Percentiles rank a stretch among this genome's conserved stretches.
phyloP scores from a whole-genome alignment of 2,888 invertebrate species.

The Melinaea menophilus region DNA sequence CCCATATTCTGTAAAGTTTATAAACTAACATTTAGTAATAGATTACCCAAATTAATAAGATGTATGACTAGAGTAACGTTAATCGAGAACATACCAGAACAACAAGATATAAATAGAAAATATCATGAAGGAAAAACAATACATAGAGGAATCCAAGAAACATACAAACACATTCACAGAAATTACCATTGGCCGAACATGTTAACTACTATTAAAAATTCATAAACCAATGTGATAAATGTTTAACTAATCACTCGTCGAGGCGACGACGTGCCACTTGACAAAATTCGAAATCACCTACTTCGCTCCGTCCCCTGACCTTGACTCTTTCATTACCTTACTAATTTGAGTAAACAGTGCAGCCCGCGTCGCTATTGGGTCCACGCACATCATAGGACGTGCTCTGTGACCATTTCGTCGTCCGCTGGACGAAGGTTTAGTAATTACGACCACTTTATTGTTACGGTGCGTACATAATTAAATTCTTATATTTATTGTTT shows the following conservation, averaged over 20 bases:
- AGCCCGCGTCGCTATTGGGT: too few relatives aligned
- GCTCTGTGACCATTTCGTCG: too few relatives aligned
- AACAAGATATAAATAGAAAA: conserved; percentile 10
- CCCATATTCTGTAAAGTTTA: conserved; percentile 9
- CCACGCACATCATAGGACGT: too few relatives aligned
- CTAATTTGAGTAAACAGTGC: too few relatives aligned
- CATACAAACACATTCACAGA: conserved; percentile 10
- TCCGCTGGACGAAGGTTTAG: too few relatives aligned
- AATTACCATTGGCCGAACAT: conserved; percentile 35
- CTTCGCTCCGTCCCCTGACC: too few relatives aligned
- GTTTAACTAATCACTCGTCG: conserved; percentile 20
- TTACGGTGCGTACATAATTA: too few relatives aligned
- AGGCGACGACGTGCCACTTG: too few relatives aligned
- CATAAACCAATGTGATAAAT: conserved; percentile 37
- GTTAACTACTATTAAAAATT: conserved; percentile 27
- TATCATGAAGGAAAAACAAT: conserved; percentile 19
- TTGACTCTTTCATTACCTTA: too few relatives aligned
- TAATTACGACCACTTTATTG: too few relatives aligned
- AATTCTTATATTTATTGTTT: too few relatives aligned
- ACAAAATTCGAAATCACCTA: conserved; percentile 22
- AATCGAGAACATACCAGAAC: conserved; percentile 8
- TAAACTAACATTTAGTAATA: conserved; percentile 5
- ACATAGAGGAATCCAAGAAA: conserved; percentile 15
- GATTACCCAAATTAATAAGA: too few relatives aligned
- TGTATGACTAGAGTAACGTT: neutral